Conservation (phyloP, 2,113 vertebrate species). For the Procavia capensis region DNA sequence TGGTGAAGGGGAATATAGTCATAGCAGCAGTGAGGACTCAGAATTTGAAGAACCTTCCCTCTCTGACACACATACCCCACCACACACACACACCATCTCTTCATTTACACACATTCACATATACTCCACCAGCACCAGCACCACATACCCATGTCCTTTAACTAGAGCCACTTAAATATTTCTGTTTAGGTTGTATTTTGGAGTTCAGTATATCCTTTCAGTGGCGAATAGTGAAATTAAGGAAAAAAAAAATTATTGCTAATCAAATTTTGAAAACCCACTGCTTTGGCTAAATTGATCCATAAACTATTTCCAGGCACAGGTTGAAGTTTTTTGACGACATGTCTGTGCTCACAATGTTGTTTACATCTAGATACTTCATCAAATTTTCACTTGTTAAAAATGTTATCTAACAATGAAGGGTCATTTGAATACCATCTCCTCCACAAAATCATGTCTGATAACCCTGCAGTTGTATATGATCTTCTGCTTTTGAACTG, state of each 20-base stretch:
- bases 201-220: constrained; percentile 14
- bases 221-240: not conserved
- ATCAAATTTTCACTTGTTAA: not conserved
- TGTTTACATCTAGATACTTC: not conserved
- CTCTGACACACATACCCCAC: not conserved
- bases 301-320: not conserved
- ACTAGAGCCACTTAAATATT: not conserved
- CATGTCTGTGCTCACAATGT: not conserved
- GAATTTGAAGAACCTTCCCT: not conserved
- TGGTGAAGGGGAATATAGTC: not conserved
- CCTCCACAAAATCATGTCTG: not conserved
- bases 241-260: not conserved
- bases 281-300: not conserved
- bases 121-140: not conserved
- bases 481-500: not conserved
- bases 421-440: not conserved
- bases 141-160: not conserved
- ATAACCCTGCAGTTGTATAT: not conserved
- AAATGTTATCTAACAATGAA: not conserved
- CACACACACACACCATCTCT: not conserved
- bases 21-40: not conserved
- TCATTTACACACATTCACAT: not conserved
- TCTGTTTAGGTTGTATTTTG: constrained; percentile 32
- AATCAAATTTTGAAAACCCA: constrained; percentile 31
- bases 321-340: not conserved